Percentiles rank a stretch among this genome's conserved stretches.
Conservation (phyloP, 2,888 invertebrate species). For the Nematopogon swammerdamellus region DNA sequence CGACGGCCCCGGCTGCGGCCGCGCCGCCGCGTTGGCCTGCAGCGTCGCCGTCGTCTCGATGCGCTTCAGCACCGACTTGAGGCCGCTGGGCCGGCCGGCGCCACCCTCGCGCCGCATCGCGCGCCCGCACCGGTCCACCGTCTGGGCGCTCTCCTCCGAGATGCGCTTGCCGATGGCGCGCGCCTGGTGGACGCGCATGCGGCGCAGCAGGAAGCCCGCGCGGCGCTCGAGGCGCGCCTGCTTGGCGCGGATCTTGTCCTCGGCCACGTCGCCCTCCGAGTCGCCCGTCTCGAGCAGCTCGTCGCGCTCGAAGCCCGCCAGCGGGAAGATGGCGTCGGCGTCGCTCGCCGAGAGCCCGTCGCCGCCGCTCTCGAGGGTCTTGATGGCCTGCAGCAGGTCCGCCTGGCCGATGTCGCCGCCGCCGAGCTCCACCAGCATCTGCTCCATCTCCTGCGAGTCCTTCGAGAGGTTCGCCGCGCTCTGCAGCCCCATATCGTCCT, state of each 20-base stretch:
- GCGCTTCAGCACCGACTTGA: conserved; percentile 42
- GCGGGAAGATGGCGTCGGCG: conserved; percentile 46
- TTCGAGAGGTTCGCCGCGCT: conserved; percentile 54
- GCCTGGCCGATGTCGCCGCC: conserved; percentile 58
- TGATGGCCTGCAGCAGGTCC: conserved; percentile 73
- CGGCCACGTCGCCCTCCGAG: conserved; percentile 47
- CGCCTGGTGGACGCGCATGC: conserved; percentile 74
- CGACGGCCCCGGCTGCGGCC: conserved; percentile 32
- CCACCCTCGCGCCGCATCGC: conserved; percentile 57
- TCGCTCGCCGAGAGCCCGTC: conserved; percentile 40
- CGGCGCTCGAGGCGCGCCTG: conserved; percentile 66
- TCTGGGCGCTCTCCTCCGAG: conserved; percentile 68
- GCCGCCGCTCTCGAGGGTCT: conserved; percentile 63
- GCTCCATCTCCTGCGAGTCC: conserved; percentile 63
- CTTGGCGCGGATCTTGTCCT: conserved; percentile 46
- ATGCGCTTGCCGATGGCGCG: conserved; percentile 72
- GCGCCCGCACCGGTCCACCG: conserved; percentile 67
- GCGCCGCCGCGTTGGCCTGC: conserved; percentile 40
- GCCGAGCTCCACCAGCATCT: conserved; percentile 60
- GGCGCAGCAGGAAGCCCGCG: conserved; percentile 67
- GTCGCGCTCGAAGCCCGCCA: conserved; percentile 34
- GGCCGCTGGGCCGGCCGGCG: conserved; percentile 37
- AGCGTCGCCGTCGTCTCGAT: conserved; percentile 40
- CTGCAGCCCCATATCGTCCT: conserved; percentile 57
- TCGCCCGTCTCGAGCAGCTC: conserved; percentile 50